A percentile compares a stretch with the other conserved stretches of the same genome.
phyloP scores from a whole-genome alignment of 2,797 vertebrate species.

The Chanos chanos region DNA sequence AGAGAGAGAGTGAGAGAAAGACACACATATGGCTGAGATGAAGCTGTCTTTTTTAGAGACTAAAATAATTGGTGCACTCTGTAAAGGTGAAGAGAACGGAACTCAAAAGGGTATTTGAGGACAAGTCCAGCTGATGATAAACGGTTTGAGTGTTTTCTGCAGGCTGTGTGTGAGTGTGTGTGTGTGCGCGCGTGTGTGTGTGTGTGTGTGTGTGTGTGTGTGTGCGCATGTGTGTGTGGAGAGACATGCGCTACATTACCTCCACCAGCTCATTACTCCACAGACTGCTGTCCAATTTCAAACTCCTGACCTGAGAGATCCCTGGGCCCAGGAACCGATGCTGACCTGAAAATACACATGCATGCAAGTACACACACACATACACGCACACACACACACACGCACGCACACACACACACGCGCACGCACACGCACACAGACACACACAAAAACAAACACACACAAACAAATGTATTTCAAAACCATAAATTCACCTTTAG shows the following conservation, averaged over 20 bases:
- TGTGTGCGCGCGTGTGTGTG: no score
- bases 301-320: constrained; percentile 89
- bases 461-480: not conserved
- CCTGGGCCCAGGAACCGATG: constrained; percentile 88
- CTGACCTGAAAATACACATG: constrained; percentile 71
- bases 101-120: no score
- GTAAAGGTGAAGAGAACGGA: no score
- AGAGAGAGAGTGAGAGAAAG: not conserved
- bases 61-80: no score
- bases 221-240: no score
- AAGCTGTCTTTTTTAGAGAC: no score
- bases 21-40: no score
- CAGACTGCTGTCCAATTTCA: constrained; percentile 92
- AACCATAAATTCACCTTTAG: no score
- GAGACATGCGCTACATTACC: constrained; percentile 69
- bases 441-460: constrained; percentile 19
- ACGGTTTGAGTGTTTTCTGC: no score
- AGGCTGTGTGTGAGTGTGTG: no score
- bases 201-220: no score
- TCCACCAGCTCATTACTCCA: constrained; percentile 98
- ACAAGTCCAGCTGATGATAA: no score
- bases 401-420: not conserved
- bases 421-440: not conserved
- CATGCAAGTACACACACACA: not conserved
- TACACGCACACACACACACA: constrained; percentile 19